Conservation (phyloP, 2,113 vertebrate species). For the Zosterops borbonicus region DNA sequence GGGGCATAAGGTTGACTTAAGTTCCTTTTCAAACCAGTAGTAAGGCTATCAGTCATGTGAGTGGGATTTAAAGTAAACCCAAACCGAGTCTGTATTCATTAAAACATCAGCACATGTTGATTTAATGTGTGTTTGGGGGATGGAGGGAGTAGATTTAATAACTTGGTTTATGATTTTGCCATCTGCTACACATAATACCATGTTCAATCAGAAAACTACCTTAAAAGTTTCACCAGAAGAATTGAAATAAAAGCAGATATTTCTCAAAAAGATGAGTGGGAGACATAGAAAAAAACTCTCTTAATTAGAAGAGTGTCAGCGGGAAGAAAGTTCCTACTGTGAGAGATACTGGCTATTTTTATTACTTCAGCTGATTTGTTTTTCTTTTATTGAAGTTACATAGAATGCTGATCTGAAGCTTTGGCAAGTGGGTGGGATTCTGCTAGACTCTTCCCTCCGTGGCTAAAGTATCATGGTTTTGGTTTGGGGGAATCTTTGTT, state of each 20-base stretch:
- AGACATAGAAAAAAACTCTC: background rate
- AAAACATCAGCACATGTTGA: slow-evolving; percentile 14
- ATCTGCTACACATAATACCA: background rate
- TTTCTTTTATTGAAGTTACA: background rate
- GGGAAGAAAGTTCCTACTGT: background rate
- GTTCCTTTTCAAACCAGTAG: background rate
- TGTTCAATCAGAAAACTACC: background rate
- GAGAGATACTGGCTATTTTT: background rate
- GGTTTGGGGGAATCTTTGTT: background rate
- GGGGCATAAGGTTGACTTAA: background rate
- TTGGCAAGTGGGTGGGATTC: background rate
- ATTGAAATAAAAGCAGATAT: background rate
- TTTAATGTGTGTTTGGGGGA: background rate
- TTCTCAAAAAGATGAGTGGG: background rate
- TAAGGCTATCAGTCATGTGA: background rate
- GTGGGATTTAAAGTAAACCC: background rate
- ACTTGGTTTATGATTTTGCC: slow-evolving; percentile 17
- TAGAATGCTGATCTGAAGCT: background rate
- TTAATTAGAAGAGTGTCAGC: background rate
- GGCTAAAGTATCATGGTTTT: background rate
- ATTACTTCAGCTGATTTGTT: background rate
- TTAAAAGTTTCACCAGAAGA: background rate
- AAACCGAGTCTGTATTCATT: background rate
- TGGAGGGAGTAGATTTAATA: slow-evolving; percentile 21
- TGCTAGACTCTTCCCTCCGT: background rate